Percentiles rank a stretch among this genome's conserved stretches.
These are phyloP conservation scores for Eupithecia exiguata DNA, from an alignment of 2,888 invertebrate genomes.

Conservation along the genomic window DNA sequence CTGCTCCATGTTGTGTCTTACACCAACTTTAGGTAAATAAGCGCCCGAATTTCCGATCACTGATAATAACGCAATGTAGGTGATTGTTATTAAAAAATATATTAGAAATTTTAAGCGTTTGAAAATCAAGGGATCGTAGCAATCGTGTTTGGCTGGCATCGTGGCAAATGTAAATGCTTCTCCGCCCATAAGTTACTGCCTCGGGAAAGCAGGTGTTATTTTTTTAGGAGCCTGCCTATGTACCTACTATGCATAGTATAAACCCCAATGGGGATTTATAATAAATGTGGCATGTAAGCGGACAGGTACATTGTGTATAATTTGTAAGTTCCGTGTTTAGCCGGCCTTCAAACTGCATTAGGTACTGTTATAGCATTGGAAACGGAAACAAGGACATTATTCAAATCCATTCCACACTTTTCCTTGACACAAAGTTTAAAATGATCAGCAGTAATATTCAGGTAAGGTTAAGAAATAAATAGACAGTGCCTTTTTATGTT, in stretches of 20 bases:
- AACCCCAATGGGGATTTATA: neutral
- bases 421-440: conserved; percentile 7
- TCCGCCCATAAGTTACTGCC: neutral
- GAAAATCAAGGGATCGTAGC: neutral
- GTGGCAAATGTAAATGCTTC: neutral
- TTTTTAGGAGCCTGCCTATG: neutral
- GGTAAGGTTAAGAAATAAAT: neutral
- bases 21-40: too few species aligned
- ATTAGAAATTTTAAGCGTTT: neutral
- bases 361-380: conserved; percentile 14
- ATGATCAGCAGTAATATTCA: neutral
- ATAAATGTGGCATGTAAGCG: neutral
- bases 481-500: neutral
- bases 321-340: conserved; percentile 22
- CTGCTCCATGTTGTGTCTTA: too few species aligned
- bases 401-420: neutral
- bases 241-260: neutral
- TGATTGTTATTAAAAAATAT: too few species aligned
- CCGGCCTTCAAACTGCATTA: conserved; percentile 26
- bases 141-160: neutral
- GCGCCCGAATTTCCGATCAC: too few species aligned
- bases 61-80: too few species aligned
- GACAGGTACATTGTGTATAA: conserved; percentile 9
- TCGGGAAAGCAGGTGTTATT: neutral
- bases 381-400: conserved; percentile 6